Percentiles rank a stretch among this genome's conserved stretches.
Conservation (phyloP, 2,113 vertebrate genomes). For the Chloropsis cyanopogon region DNA sequence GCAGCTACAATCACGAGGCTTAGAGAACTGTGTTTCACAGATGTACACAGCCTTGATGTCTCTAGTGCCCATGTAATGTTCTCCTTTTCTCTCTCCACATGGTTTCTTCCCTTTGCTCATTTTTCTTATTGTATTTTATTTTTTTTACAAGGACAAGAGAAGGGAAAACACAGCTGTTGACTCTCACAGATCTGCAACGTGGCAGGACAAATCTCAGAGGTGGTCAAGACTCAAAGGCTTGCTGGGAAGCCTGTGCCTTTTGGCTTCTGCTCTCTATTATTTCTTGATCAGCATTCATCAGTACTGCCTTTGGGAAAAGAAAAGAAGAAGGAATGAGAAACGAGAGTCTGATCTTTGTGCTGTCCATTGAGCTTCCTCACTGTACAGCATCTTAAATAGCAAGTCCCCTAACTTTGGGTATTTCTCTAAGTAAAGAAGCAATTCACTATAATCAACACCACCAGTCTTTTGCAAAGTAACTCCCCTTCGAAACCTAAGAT, state of each 20-base stretch:
- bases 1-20: neutral
- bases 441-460: neutral
- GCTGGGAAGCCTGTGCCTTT: neutral
- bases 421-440: neutral
- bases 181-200: neutral
- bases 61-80: neutral
- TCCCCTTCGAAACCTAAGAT: neutral
- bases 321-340: neutral
- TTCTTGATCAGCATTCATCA: neutral
- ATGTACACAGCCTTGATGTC: neutral
- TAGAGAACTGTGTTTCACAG: neutral
- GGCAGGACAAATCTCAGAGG: conserved; percentile 6
- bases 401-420: neutral
- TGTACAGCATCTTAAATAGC: neutral
- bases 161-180: neutral
- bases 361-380: neutral
- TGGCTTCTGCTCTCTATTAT: neutral
- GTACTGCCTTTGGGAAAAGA: neutral
- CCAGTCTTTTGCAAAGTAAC: neutral
- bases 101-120: neutral
- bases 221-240: neutral
- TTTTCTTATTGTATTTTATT: conserved; percentile 3
- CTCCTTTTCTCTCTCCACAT: neutral
- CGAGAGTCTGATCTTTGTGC: neutral
- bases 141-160: neutral